phyloP scores from a whole-genome alignment of 2,113 vertebrate genomes.

The Etheostoma spectabile region DNA sequence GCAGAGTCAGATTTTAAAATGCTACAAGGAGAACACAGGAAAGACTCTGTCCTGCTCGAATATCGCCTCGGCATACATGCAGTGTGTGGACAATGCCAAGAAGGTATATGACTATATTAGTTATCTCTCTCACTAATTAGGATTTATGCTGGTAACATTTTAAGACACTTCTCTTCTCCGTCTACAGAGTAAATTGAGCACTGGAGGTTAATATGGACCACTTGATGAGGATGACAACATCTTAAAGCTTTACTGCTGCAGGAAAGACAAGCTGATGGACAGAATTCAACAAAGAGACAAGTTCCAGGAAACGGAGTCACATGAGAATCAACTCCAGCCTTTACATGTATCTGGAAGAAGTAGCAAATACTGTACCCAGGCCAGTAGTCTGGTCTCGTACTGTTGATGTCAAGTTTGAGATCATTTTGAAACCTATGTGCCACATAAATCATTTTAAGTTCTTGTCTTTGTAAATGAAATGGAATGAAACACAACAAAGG shows the following conservation, averaged over 20 bases:
- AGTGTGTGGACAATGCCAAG: constrained; percentile 92
- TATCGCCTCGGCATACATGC: constrained; percentile 91
- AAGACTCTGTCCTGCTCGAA: constrained; percentile 91
- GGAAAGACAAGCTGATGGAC: neutral
- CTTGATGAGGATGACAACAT: neutral
- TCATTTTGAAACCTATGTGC: constrained; percentile 43
- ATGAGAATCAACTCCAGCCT: constrained; percentile 7
- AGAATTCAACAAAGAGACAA: neutral
- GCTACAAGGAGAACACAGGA: constrained; percentile 88
- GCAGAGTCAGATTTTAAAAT: constrained; percentile 91
- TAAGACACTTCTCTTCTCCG: neutral
- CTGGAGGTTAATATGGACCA: constrained; percentile 59
- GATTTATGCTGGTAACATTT: neutral
- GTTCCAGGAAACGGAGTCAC: neutral
- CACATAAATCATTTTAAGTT: neutral
- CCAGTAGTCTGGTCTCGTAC: neutral
- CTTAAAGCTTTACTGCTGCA: neutral
- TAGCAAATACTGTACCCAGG: neutral
- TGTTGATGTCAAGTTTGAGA: constrained; percentile 12
- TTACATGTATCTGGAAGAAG: neutral
- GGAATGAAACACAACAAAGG: neutral
- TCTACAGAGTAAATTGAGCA: constrained; percentile 68
- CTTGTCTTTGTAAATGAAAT: neutral
- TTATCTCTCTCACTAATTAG: neutral
- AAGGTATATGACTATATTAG: constrained; percentile 83